Evolutionary conservation across 2,888 invertebrate genomes (phyloP), one percentile per base, ranked within the genome.

Genomic region (Lochmaea crataegi): DNA sequence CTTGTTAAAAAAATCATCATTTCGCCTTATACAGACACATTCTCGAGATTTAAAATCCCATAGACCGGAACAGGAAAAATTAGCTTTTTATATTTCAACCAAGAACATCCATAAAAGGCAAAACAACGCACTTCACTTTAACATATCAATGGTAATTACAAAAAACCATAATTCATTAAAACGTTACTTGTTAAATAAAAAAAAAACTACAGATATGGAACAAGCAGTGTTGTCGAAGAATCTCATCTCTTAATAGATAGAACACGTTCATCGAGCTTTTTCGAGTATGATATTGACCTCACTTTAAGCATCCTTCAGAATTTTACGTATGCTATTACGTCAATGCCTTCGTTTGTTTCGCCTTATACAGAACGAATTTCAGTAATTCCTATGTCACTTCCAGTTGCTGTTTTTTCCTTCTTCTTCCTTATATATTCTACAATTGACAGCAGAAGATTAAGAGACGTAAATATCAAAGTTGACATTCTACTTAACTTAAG

Each of bases 241-340:
- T 22, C 26, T 6, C 42, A 45, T 42, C 16, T 63, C 41, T 63
- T 6, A 18, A n/a, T 42, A 63, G 42, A 63, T 42, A 42, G 5
- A 41, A 41, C 61, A 61, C 61, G 61, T n/a, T 41, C 14, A 10
- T n/a, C 16, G 7, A 16, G 26, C 16, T 61, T 61, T 51, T 63
- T 63, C 11, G 12, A 53, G 66, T 57, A 57, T 66, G 57, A 66
- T 66, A 66, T 66, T 66, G 66, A 66, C 56, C 57, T 66, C 56
- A 22, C 66, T 41, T 65, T 65, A 51, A 65, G 26, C 51, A n/a
- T 65, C 45, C 56, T 65, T 56, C 65, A 57, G 16, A 66, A 66
- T 66, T 66, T 56, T 57, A 66, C 56, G 38, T 66, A 66, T 66
- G n/a, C 16, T 58, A 67, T 67, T 67, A 67, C 67, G 67, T 67